Percentiles rank a stretch among this genome's conserved stretches.
These are phyloP conservation scores for Brachionus sp. DNA, from an alignment of 1,140 invertebrate genomes.

Conservation along the genomic window DNA sequence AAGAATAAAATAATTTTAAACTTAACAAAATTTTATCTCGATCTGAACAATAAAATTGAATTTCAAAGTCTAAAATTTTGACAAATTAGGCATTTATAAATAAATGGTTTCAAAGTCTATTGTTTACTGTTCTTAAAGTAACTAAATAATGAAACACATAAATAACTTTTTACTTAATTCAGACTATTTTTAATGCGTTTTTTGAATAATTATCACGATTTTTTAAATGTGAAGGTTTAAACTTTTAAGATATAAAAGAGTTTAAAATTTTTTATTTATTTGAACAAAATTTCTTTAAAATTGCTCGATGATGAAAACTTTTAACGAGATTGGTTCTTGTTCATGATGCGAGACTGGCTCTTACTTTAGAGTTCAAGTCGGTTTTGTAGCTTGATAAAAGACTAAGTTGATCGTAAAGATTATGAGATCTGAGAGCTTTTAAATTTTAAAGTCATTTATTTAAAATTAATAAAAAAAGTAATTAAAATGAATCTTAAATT, in stretches of 20 bases:
- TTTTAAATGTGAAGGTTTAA: slow-evolving; percentile 8
- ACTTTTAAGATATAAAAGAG: background rate
- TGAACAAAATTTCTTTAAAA: background rate
- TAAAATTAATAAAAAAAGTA: background rate
- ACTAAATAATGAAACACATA: background rate
- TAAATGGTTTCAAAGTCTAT: background rate
- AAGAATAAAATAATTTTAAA: background rate
- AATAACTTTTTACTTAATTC: background rate
- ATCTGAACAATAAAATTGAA: background rate
- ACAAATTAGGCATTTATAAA: background rate
- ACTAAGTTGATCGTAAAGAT: slow-evolving; percentile 44
- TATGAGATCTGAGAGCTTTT: slow-evolving; percentile 46
- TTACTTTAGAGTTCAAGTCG: background rate
- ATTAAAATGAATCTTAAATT: background rate
- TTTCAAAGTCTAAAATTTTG: background rate
- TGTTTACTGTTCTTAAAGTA: background rate
- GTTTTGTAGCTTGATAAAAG: background rate
- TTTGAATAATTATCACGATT: background rate
- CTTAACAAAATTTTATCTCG: background rate
- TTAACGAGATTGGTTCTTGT: background rate
- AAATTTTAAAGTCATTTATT: background rate
- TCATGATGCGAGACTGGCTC: background rate
- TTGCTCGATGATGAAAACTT: slow-evolving; percentile 26
- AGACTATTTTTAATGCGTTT: background rate
- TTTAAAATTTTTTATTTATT: background rate